Conservation (phyloP, 2,797 vertebrate species). For the Choloepus didactylus region DNA sequence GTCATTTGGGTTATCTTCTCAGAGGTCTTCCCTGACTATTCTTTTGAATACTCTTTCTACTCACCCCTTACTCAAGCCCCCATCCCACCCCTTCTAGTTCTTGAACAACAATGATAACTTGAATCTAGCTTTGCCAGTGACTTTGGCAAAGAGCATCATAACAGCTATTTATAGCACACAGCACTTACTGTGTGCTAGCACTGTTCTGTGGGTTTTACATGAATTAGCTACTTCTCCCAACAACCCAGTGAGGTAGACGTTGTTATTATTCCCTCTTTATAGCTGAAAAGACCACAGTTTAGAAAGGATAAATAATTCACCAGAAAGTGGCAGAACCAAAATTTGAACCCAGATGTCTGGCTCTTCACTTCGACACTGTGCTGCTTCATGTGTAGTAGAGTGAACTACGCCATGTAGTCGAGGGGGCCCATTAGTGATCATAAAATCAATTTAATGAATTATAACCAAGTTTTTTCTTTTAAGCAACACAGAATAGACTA, state of each 20-base stretch:
- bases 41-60: neutral
- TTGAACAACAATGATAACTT: neutral
- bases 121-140: neutral
- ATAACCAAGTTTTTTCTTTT: neutral
- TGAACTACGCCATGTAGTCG: neutral
- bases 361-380: neutral
- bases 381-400: neutral
- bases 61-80: neutral
- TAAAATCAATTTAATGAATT: conserved; percentile 35
- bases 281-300: neutral
- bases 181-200: neutral
- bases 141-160: neutral
- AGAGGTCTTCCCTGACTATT: neutral
- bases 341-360: neutral
- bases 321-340: neutral
- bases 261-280: neutral
- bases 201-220: neutral
- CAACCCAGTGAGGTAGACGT: neutral
- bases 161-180: neutral
- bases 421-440: neutral
- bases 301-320: neutral
- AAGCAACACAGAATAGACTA: conserved; percentile 16
- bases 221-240: neutral
- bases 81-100: neutral
- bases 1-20: neutral